phyloP scores from a whole-genome alignment of 2,113 vertebrate genomes.

The Ovibos moschatus region DNA sequence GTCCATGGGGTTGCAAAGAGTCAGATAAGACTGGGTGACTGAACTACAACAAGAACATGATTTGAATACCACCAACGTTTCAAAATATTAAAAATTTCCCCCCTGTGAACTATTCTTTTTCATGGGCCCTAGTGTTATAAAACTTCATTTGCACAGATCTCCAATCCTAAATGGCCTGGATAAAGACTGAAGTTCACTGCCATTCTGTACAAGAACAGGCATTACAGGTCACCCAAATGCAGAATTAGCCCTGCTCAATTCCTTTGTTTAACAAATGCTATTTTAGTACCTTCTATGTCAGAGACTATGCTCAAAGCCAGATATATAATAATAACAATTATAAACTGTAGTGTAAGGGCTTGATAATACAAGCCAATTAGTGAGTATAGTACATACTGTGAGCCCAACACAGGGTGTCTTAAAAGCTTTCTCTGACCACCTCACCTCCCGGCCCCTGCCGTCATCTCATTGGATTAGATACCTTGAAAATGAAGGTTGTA shows the following conservation, averaged over 20 bases:
- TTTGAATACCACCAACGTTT: not conserved
- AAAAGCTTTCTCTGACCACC: not conserved
- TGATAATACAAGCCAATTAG: not conserved
- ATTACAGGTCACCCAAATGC: not conserved
- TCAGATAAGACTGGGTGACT: not conserved
- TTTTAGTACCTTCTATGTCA: not conserved
- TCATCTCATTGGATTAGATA: not conserved
- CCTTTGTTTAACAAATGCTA: not conserved
- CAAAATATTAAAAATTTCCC: not conserved
- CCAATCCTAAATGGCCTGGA: not conserved
- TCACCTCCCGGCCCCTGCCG: fast-evolving
- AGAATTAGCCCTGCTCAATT: not conserved
- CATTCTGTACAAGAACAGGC: not conserved
- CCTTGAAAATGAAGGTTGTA: not conserved
- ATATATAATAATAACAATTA: not conserved
- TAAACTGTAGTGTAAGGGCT: not conserved
- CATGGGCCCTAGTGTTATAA: not conserved
- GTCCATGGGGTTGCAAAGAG: not conserved
- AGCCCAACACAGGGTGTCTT: not conserved
- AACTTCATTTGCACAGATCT: not conserved
- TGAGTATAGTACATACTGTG: not conserved
- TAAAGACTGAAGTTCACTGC: not conserved
- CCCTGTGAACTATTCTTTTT: not conserved
- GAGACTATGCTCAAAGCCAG: not conserved
- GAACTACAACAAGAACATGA: not conserved